Evolutionary conservation across 2,113 vertebrate genomes (phyloP).

Genomic region (Menura novaehollandiae): DNA sequence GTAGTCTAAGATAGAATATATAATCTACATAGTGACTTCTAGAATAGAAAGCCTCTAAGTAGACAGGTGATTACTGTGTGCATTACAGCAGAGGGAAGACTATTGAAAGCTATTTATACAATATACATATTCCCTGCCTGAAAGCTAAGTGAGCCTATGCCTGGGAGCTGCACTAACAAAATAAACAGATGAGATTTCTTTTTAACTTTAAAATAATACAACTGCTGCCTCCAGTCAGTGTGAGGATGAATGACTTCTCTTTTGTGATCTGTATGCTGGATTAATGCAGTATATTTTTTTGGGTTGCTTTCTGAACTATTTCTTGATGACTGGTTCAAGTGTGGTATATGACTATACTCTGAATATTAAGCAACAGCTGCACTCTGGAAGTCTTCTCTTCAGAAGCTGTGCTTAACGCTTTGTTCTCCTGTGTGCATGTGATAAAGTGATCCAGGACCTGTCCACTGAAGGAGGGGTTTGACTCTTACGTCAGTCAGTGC

Average conservation of each 20-base stretch:
- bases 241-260: neutral
- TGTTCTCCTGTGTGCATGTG: neutral
- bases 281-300: slow-evolving; percentile 6
- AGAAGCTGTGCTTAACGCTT: neutral
- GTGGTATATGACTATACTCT: neutral
- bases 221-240: neutral
- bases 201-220: slow-evolving; percentile 23
- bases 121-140: slow-evolving; percentile 38
- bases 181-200: slow-evolving; percentile 35
- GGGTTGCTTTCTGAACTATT: neutral
- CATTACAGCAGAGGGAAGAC: neutral
- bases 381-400: neutral
- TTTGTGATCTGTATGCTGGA: neutral
- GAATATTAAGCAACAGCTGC: neutral
- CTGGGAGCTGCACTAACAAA: slow-evolving; percentile 35
- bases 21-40: neutral
- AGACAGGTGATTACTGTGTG: slow-evolving; percentile 8
- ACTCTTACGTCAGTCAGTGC: neutral
- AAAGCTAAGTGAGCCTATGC: slow-evolving; percentile 40
- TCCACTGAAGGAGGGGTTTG: neutral
- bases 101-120: slow-evolving; percentile 26
- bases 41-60: slow-evolving; percentile 13
- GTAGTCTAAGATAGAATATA: neutral
- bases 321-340: neutral
- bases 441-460: neutral